phyloP scores from a whole-genome alignment of 2,888 invertebrate genomes.

The Trichopria drosophilae region DNA sequence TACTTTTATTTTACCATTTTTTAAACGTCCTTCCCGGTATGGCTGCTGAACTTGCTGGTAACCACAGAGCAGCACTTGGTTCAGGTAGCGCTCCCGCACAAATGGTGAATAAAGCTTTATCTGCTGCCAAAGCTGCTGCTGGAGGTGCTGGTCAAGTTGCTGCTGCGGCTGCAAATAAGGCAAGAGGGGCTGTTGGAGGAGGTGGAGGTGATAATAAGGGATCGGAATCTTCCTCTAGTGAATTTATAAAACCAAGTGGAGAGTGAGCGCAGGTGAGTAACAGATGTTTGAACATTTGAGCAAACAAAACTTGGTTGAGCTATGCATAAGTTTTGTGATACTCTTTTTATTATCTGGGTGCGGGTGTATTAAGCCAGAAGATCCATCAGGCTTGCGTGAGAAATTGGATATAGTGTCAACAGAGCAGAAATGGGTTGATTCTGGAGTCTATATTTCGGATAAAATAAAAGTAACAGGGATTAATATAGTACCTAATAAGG shows the following conservation, averaged over 20 bases:
- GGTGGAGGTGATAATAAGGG: conserved; percentile 26
- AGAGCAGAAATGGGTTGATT: conserved; percentile 26
- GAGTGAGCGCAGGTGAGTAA: conserved; percentile 26
- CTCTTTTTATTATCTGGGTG: conserved; percentile 24
- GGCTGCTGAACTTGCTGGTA: conserved; percentile 29
- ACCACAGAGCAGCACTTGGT: conserved; percentile 28
- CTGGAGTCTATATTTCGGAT: conserved; percentile 22
- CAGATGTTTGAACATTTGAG: conserved; percentile 28
- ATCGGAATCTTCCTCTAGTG: no score
- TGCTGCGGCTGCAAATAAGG: conserved; percentile 24
- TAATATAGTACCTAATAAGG: conserved; percentile 18
- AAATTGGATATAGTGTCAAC: conserved; percentile 25
- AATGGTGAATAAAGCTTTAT: conserved; percentile 28
- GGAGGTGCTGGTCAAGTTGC: conserved; percentile 19
- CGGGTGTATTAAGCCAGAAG: conserved; percentile 25
- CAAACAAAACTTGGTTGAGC: conserved; percentile 27
- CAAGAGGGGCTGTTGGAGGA: conserved; percentile 27
- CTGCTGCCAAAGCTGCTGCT: conserved; percentile 27
- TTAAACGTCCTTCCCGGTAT: conserved; percentile 26
- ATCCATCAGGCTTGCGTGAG: conserved; percentile 25
- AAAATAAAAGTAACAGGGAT: conserved; percentile 24
- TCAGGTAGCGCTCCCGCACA: conserved; percentile 26
- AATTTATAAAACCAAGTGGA: conserved; percentile 22
- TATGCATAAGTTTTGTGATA: conserved; percentile 26
- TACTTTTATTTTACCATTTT: conserved; percentile 28